These are phyloP conservation scores for Diplazon laetatorius DNA, from an alignment of 2,888 invertebrate species.

Conservation along the genomic window DNA sequence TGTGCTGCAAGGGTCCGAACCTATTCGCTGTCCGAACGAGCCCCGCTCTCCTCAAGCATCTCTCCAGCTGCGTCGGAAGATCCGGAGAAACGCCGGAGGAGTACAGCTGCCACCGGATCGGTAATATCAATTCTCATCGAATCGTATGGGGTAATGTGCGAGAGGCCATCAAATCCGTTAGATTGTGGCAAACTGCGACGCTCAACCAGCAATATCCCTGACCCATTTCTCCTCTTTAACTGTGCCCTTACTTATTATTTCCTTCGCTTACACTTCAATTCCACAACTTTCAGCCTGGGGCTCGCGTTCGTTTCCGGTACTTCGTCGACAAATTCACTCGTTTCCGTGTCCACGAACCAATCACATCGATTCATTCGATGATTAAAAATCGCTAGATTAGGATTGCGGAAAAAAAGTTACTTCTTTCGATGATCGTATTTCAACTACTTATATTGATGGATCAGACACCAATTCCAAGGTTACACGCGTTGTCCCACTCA, in stretches of 20 bases:
- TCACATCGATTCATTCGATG: conserved; percentile 59
- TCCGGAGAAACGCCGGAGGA: not conserved
- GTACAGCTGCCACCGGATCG: conserved; percentile 29
- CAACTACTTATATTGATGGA: no score
- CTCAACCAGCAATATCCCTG: conserved; percentile 58
- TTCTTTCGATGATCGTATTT: no score
- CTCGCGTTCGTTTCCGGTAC: no score
- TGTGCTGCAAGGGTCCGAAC: no score
- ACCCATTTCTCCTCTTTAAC: conserved; percentile 34
- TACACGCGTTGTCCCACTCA: no score
- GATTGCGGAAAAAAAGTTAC: no score
- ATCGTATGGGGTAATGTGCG: conserved; percentile 61
- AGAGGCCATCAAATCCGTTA: conserved; percentile 45
- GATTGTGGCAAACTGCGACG: conserved; percentile 57
- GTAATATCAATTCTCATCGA: conserved; percentile 63
- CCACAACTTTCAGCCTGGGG: no score
- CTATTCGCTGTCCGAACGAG: no score
- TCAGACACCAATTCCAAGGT: no score
- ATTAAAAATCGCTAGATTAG: no score
- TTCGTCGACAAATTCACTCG: no score
- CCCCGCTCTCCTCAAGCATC: not conserved
- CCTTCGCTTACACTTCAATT: conserved; percentile 29
- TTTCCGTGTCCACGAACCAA: conserved; percentile 37
- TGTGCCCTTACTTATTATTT: conserved; percentile 39
- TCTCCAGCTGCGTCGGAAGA: conserved; percentile 20